These are phyloP conservation scores for Macaria notata DNA, from an alignment of 2,888 invertebrate genomes.

Conservation along the genomic window DNA sequence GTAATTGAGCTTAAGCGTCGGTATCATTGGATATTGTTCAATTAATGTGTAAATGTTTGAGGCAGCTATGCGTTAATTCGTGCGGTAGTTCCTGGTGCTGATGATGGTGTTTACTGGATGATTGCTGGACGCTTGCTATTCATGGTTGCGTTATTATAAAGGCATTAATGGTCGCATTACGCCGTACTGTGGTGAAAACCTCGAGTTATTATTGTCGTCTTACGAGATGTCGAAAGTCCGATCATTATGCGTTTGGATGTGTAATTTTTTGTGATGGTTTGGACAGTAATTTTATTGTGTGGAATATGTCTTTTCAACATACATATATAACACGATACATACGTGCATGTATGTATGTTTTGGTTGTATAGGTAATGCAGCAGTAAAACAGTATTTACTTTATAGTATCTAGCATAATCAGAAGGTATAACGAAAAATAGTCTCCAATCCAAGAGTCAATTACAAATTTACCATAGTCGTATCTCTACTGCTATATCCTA, in stretches of 20 bases:
- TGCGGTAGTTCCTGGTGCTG: slow-evolving; percentile 28
- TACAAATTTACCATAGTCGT: not conserved
- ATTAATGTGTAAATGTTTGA: slow-evolving; percentile 39
- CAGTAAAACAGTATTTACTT: too few species aligned
- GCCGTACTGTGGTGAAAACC: slow-evolving; percentile 18
- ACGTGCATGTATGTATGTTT: too few species aligned
- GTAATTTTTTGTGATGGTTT: not conserved
- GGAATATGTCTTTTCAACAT: too few species aligned
- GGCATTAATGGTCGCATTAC: slow-evolving; percentile 22
- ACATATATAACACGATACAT: too few species aligned
- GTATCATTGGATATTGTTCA: slow-evolving; percentile 38
- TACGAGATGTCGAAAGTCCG: slow-evolving; percentile 16
- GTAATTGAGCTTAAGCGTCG: slow-evolving; percentile 36
- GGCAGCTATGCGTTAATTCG: slow-evolving; percentile 35
- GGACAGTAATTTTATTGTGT: too few species aligned
- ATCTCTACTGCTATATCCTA: not conserved
- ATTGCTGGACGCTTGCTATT: slow-evolving; percentile 18
- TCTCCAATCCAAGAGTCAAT: not conserved
- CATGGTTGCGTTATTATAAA: slow-evolving; percentile 25
- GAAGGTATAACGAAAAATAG: too few species aligned
- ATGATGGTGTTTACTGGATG: slow-evolving; percentile 26
- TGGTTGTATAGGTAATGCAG: too few species aligned
- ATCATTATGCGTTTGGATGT: slow-evolving; percentile 12
- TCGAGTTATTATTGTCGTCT: slow-evolving; percentile 18
- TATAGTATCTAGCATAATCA: too few species aligned